phyloP scores from a whole-genome alignment of 2,888 invertebrate genomes.

The Microctonus hyperodae region DNA sequence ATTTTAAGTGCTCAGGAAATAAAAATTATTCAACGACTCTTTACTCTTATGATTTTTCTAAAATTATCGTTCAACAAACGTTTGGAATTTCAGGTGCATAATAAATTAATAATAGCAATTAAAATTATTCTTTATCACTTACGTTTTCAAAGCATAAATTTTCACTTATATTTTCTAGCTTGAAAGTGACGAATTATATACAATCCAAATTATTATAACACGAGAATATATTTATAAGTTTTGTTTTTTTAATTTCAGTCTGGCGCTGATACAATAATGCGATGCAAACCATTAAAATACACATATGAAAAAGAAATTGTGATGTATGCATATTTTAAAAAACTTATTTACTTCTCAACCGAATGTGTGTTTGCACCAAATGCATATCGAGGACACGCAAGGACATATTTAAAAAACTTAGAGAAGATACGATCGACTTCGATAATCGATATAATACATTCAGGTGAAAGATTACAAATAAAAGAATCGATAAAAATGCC shows the following conservation, averaged over 20 bases:
- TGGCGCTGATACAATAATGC: slow-evolving; percentile 82
- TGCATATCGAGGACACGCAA: slow-evolving; percentile 92
- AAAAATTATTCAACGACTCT: too few relatives aligned
- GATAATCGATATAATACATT: slow-evolving; percentile 93
- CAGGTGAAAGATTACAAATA: slow-evolving; percentile 85
- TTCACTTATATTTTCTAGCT: too few relatives aligned
- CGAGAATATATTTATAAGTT: slow-evolving; percentile 24
- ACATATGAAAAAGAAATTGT: slow-evolving; percentile 99
- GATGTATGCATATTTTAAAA: slow-evolving; percentile 97
- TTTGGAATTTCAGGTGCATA: too few relatives aligned
- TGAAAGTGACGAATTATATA: too few relatives aligned
- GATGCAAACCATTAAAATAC: slow-evolving; percentile 96
- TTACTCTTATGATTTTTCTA: too few relatives aligned
- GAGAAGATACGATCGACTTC: slow-evolving; percentile 91
- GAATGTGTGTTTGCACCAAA: slow-evolving; percentile 99
- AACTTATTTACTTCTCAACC: slow-evolving; percentile 96
- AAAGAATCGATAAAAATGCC: slow-evolving; percentile 86
- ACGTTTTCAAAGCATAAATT: too few relatives aligned
- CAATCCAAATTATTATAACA: too few relatives aligned
- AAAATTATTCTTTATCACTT: too few relatives aligned
- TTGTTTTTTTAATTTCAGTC: slow-evolving; percentile 67
- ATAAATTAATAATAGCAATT: too few relatives aligned
- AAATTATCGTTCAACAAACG: too few relatives aligned
- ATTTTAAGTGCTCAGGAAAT: too few relatives aligned
- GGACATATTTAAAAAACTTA: slow-evolving; percentile 91